Evolutionary conservation across 2,113 vertebrate genomes (phyloP).

Genomic region (Oryzias curvinotus): DNA sequence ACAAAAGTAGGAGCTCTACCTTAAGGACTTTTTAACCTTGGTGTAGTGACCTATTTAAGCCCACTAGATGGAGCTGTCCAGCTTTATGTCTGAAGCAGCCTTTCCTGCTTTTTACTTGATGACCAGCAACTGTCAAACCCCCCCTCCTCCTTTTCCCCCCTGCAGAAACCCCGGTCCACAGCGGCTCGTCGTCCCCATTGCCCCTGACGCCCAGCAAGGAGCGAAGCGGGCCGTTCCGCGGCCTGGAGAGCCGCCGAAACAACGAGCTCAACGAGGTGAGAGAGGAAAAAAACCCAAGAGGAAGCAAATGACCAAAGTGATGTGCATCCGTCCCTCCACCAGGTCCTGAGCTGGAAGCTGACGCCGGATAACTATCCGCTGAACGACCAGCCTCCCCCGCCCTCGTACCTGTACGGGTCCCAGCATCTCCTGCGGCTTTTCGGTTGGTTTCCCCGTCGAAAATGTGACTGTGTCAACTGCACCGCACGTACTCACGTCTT

Average conservation of each 20-base stretch:
- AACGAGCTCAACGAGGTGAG: slow-evolving; percentile 96
- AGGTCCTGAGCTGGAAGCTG: slow-evolving; percentile 96
- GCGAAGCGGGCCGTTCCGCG: slow-evolving; percentile 86
- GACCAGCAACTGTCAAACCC: not conserved
- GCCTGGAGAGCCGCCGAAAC: slow-evolving; percentile 90
- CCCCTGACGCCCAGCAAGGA: slow-evolving; percentile 95
- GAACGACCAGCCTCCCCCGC: slow-evolving; percentile 90
- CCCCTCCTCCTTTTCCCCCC: not conserved
- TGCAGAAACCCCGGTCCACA: slow-evolving; percentile 95
- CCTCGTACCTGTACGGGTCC: slow-evolving; percentile 93
- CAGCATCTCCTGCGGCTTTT: slow-evolving; percentile 94
- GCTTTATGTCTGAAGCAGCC: not conserved
- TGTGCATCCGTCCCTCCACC: not conserved
- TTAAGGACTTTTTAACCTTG: not conserved
- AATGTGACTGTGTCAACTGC: not conserved
- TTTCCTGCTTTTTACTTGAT: not conserved
- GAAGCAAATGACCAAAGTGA: too few species aligned
- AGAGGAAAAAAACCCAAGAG: not conserved
- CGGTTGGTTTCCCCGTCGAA: slow-evolving; percentile 74
- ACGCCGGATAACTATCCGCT: slow-evolving; percentile 94
- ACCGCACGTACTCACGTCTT: too few species aligned
- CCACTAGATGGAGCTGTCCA: slow-evolving; percentile 46
- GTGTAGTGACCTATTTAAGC: slow-evolving; percentile 19
- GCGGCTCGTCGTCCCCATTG: slow-evolving; percentile 92
- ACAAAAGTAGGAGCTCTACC: slow-evolving; percentile 83